Evolutionary conservation across 1,140 invertebrate species (phyloP), one percentile per base, ranked within the genome.

Genomic region (Trachymyrmex septentrionalis): DNA sequence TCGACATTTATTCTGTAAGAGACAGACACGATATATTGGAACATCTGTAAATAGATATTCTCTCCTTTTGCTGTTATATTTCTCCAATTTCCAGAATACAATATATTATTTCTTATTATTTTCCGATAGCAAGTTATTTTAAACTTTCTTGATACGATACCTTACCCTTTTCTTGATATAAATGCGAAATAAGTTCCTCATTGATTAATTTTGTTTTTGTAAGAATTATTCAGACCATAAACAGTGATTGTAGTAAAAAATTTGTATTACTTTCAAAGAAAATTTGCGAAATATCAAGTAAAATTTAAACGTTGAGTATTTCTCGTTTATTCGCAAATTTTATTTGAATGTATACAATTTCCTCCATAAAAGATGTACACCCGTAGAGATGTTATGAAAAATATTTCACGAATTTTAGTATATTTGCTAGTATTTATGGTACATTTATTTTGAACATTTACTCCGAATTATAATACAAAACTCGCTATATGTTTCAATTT

Each of bases 1-100:
- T 84, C 55, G 55, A 75, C 27, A 73, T 82, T 82, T 72, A 72
- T 84, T 84, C 61, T 50, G 24, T 30, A 73, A 73, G 48, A 61
- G 24, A 24, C 53, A 48, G 53, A 82, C 7, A 34, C 34, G 67
- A 12, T 82, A 19, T 48, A 61, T 73, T 24, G 24, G 12, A 12
- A 34, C 24, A 30, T 38, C n/a, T 57, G n/a, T 48, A 69, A 69
- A 30, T 57, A 24, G 24, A 10, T 38, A 34, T 53, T 53, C 30
- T 61, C 27, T 55, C 24, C 34, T 57, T n/a, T 27, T 38, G 7
- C 16, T 72, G 12, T 44, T 82, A 44, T 19, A 59, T 44, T 50
- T 57, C 19, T 59, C 16, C 16, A 72, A 73, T 82, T 30, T 59
- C 19, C 12, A 5, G 3, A 55, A 63, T 67, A 48, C 7, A 7